Conservation (phyloP, 2,113 vertebrate genomes). For the Eulemur rufifrons region DNA sequence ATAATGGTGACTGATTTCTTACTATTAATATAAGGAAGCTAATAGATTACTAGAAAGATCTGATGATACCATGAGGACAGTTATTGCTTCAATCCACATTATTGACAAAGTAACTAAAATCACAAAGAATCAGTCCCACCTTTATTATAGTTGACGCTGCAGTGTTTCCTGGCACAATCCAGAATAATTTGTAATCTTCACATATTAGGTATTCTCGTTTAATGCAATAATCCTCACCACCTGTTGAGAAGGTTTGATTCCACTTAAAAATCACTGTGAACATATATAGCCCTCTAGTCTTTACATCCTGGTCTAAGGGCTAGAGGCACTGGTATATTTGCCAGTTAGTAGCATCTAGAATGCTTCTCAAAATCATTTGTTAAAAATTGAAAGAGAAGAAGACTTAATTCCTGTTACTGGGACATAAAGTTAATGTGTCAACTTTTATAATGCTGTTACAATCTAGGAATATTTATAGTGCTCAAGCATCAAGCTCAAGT, state of each 20-base stretch:
- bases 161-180: slow-evolving; percentile 73
- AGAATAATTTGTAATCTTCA: slow-evolving; percentile 83
- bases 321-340: background rate
- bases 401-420: background rate
- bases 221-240: slow-evolving; percentile 82
- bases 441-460: background rate
- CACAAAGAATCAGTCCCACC: slow-evolving; percentile 70
- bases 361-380: slow-evolving; percentile 46
- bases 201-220: slow-evolving; percentile 79
- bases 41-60: background rate
- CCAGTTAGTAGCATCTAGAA: slow-evolving; percentile 14
- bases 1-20: background rate
- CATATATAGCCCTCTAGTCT: background rate
- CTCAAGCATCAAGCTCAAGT: slow-evolving; percentile 5
- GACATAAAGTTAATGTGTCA: background rate
- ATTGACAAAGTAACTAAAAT: background rate
- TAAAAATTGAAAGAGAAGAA: slow-evolving; percentile 31
- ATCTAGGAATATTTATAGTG: background rate
- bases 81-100: background rate
- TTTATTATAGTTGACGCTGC: slow-evolving; percentile 80
- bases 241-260: slow-evolving; percentile 74
- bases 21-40: background rate
- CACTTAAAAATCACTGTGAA: slow-evolving; percentile 49
- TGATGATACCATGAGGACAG: background rate
- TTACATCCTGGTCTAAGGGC: background rate